Conservation (phyloP, 2,113 vertebrate species). For the Chaetodon trifascialis region DNA sequence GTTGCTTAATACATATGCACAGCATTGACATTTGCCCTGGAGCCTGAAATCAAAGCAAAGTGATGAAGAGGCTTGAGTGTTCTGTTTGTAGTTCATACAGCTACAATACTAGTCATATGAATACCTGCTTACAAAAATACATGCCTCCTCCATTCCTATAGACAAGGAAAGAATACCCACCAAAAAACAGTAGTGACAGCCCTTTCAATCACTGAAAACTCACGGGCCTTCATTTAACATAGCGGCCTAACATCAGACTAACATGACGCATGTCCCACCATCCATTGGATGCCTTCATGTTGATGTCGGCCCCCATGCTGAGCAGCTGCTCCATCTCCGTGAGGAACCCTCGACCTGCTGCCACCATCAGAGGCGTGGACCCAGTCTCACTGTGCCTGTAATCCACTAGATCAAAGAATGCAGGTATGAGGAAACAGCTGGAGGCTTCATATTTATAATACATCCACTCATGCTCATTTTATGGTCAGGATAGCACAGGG, state of each 20-base stretch:
- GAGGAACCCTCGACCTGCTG: constrained; percentile 91
- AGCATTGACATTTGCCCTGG: too few species aligned
- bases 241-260: background rate
- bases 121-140: too few species aligned
- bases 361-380: constrained; percentile 91
- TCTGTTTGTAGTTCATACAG: background rate
- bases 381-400: constrained; percentile 94
- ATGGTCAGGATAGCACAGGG: background rate
- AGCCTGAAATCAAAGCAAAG: background rate
- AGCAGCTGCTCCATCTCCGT: constrained; percentile 92
- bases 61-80: background rate
- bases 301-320: constrained; percentile 91
- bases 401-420: constrained; percentile 85
- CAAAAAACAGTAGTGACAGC: background rate
- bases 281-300: constrained; percentile 91
- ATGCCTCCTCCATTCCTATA: background rate
- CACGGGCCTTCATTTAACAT: background rate
- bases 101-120: too few species aligned
- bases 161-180: background rate
- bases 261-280: constrained; percentile 83
- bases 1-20: background rate
- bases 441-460: background rate
- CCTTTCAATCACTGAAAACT: background rate
- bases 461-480: background rate
- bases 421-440: background rate